These are phyloP conservation scores for Palaemon carinicauda DNA, from an alignment of 1,140 invertebrate species.

Conservation along the genomic window DNA sequence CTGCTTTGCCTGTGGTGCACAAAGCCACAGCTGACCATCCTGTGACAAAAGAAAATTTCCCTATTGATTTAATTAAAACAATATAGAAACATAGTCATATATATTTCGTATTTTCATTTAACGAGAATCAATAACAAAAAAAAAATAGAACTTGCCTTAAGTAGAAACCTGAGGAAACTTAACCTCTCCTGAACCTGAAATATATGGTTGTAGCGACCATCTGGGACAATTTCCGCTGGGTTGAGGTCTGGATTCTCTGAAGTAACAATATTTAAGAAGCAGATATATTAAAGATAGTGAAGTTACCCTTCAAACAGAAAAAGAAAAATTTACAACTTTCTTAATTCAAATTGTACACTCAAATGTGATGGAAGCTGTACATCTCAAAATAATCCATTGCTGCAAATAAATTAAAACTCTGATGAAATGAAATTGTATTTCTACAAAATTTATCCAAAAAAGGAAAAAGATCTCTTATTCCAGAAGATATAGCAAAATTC, in stretches of 20 bases:
- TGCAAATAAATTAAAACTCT: too few species aligned
- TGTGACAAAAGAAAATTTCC: slow-evolving; percentile 67
- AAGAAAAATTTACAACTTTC: too few species aligned
- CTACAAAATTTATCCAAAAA: too few species aligned
- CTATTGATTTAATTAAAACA: background rate
- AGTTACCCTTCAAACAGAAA: background rate
- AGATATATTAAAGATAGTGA: background rate
- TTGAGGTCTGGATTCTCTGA: slow-evolving; percentile 78
- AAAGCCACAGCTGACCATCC: slow-evolving; percentile 95
- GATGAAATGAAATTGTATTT: too few species aligned
- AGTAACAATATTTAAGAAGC: background rate
- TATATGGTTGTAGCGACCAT: slow-evolving; percentile 90
- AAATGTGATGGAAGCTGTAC: background rate
- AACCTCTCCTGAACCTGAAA: slow-evolving; percentile 93
- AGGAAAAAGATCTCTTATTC: too few species aligned
- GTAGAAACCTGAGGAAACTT: slow-evolving; percentile 89
- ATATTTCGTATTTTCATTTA: background rate
- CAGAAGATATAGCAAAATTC: too few species aligned
- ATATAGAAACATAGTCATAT: background rate
- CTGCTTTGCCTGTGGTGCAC: slow-evolving; percentile 94
- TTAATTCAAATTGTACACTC: background rate
- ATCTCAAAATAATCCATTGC: too few species aligned
- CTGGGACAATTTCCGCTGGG: slow-evolving; percentile 82
- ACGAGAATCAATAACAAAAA: background rate
- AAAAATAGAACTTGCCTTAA: slow-evolving; percentile 70